Base-by-base conservation (phyloP, 1,140 invertebrate genomes). In the Lordiphosa stackelbergi region DNA sequence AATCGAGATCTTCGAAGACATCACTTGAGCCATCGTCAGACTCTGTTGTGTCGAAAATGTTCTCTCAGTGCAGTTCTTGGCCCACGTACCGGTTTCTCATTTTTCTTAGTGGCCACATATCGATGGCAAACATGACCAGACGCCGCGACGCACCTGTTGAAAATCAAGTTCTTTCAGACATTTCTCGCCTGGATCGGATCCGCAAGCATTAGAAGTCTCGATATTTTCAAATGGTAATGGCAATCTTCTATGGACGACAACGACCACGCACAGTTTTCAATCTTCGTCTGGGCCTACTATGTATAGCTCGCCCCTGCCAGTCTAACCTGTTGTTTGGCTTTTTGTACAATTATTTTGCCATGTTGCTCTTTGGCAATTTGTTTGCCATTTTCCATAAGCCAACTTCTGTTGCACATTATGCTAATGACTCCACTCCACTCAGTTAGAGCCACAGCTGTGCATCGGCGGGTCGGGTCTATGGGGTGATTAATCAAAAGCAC, bases 321-420 rank as follows among this genome's bases (percentile, higher is more conserved):
- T 59, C 56, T 68, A 65, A 65, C 60, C 73, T 66, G 69, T 69
- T 79, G 73, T 59, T 59, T 51, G 13, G 38, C n/a, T 13, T 13
- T 10, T 28, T 40, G 42, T 31, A 19, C 4, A 24, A 12, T 36
- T 42, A 47, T 59, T 63, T 40, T 49, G 43, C 45, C 48, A 35
- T 40, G 28, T 19, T 40, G 65, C 49, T 31, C 34, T 73, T 69
- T 73, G 60, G 73, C 73, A 77, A 78, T 77, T 73, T 78, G 69
- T 79, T 78, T 69, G 64, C 59, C 74, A 78, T 78, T 78, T 78
- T 73, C 60, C 69, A 69, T 62, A 69, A 48, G 53, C 36, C 65
- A 73, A 79, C 65, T 78, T 78, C 69, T 66, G 74, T 79, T 79
- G 74, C 74, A 79, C 69, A 78, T 78, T 78, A 79, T 78, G 73